Conservation (phyloP, 2,888 invertebrate genomes). For the Drosophila nigricruria region DNA sequence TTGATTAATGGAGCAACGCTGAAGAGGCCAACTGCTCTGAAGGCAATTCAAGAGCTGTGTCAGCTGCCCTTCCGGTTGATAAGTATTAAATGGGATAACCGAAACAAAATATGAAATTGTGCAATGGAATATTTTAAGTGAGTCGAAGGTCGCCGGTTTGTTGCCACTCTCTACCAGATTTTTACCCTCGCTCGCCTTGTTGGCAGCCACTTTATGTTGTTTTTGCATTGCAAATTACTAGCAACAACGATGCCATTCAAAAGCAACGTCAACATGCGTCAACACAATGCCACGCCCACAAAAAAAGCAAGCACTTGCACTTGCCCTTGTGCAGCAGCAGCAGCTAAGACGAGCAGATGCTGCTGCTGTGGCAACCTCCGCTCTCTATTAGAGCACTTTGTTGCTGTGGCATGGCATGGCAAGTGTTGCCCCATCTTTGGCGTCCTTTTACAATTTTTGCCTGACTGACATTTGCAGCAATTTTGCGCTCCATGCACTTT, state of each 20-base stretch:
- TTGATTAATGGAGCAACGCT: constrained; percentile 1
- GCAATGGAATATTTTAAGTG: constrained; percentile 25
- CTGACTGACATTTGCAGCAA: constrained; percentile 64
- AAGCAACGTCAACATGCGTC: constrained; percentile 69
- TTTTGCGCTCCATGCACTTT: constrained; percentile 50
- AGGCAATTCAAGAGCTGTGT: not conserved
- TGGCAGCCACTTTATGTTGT: constrained; percentile 48
- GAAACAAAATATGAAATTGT: constrained; percentile 5
- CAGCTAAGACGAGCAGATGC: constrained; percentile 6
- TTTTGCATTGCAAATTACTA: constrained; percentile 78
- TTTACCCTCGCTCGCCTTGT: constrained; percentile 11
- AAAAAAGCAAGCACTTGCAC: constrained; percentile 18
- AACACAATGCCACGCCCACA: constrained; percentile 49
- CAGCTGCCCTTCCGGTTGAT: not conserved
- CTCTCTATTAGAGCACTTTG: constrained; percentile 71
- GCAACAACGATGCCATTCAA: constrained; percentile 53
- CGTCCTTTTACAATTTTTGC: constrained; percentile 41
- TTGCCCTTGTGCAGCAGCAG: constrained; percentile 32
- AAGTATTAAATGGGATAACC: constrained; percentile 1
- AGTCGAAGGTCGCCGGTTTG: constrained; percentile 25
- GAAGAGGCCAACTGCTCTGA: not conserved
- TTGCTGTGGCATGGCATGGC: constrained; percentile 14
- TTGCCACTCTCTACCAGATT: not conserved
- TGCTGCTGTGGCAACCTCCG: constrained; percentile 34
- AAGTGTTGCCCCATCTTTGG: constrained; percentile 19